Conservation (phyloP, 2,888 invertebrate genomes). For the Marasmarcha lunaedactyla region DNA sequence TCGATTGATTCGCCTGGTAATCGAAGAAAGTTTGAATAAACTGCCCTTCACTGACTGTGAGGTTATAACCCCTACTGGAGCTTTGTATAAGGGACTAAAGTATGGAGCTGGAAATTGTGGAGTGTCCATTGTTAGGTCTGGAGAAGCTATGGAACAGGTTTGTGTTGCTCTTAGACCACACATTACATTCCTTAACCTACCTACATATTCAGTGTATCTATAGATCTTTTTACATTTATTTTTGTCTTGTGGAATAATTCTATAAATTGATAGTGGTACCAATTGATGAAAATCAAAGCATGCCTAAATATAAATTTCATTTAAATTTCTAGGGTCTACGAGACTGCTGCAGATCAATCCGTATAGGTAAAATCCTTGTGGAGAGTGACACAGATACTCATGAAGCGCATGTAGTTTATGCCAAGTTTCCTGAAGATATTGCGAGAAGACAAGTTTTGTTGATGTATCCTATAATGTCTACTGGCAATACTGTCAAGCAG, state of each 20-base stretch:
- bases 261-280: too few relatives aligned
- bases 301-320: too few relatives aligned
- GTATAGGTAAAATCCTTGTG: constrained; percentile 98
- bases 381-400: constrained; percentile 97
- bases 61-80: constrained; percentile 94
- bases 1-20: constrained; percentile 94
- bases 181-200: too few relatives aligned
- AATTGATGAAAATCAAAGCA: too few relatives aligned
- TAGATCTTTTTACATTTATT: too few relatives aligned
- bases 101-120: constrained; percentile 99
- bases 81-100: constrained; percentile 90
- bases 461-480: constrained; percentile 99
- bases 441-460: constrained; percentile 87
- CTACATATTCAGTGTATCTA: too few relatives aligned
- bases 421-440: constrained; percentile 97
- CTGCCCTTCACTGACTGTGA: constrained; percentile 92
- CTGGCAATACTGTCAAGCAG: constrained; percentile 94
- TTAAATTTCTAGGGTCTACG: constrained; percentile 75
- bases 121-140: constrained; percentile 94
- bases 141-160: constrained; percentile 96
- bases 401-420: constrained; percentile 96
- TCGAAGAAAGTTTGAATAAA: constrained; percentile 98
- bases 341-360: constrained; percentile 97
- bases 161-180: neutral
- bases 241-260: too few relatives aligned